A percentile compares a stretch with the other conserved stretches of the same genome.
Evolutionary conservation across 1,140 invertebrate genomes (phyloP).

Genomic region (Sesamia nonagrioides): DNA sequence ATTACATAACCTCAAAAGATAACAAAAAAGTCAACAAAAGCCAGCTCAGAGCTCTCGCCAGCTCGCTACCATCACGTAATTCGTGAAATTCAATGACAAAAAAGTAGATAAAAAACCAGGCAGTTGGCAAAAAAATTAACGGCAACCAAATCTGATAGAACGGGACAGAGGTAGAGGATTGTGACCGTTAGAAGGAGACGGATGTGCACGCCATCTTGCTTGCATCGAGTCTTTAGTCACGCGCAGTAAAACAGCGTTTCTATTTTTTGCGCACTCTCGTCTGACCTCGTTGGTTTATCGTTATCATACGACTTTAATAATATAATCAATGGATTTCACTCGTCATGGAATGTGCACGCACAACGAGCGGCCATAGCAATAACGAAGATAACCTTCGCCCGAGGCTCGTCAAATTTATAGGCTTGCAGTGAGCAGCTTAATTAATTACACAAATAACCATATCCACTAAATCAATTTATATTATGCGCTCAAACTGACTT

Average conservation of each 20-base stretch:
- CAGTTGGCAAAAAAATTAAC: conserved; percentile 79
- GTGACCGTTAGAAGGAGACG: conserved; percentile 67
- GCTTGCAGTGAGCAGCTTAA: conserved; percentile 52
- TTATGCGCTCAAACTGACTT: conserved; percentile 27
- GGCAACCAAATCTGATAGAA: conserved; percentile 72
- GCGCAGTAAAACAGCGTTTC: conserved; percentile 82
- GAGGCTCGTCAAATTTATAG: conserved; percentile 67
- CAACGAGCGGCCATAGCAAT: conserved; percentile 68
- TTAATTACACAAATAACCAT: conserved; percentile 47
- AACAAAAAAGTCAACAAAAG: conserved; percentile 57
- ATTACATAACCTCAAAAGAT: conserved; percentile 62
- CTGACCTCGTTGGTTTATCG: conserved; percentile 86
- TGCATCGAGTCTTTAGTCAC: conserved; percentile 84
- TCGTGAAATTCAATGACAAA: conserved; percentile 78
- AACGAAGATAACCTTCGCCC: conserved; percentile 80
- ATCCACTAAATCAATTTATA: conserved; percentile 44
- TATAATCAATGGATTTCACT: conserved; percentile 80
- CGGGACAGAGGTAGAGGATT: conserved; percentile 58
- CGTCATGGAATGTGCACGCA: conserved; percentile 70
- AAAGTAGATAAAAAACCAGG: conserved; percentile 73
- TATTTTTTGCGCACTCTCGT: conserved; percentile 84
- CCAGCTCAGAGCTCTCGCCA: conserved; percentile 54
- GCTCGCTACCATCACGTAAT: conserved; percentile 75
- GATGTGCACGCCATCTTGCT: conserved; percentile 77
- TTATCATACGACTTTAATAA: conserved; percentile 84